Conservation (phyloP, 2,797 vertebrate genomes). For the Scolopax bukidnonensis region DNA sequence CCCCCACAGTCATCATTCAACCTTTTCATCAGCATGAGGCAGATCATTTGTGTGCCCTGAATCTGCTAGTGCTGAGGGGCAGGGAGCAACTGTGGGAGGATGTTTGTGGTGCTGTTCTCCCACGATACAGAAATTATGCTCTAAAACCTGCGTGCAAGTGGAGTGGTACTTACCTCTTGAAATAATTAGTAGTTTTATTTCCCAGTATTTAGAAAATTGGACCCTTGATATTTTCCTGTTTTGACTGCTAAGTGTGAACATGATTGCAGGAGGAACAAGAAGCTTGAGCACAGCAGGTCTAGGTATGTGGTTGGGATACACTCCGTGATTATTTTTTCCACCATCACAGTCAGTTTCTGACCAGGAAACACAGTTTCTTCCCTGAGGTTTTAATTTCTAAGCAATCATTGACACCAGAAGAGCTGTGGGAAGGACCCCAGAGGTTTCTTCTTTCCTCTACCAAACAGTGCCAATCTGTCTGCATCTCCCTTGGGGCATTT, state of each 20-base stretch:
- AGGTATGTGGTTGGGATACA: not conserved
- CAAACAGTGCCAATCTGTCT: not conserved
- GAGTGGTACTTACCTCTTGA: slow-evolving; percentile 69
- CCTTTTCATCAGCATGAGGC: not conserved
- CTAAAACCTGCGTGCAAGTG: slow-evolving; percentile 35
- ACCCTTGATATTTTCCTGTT: slow-evolving; percentile 73
- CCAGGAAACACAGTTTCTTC: not conserved
- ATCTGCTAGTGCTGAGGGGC: not conserved
- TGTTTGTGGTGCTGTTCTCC: slow-evolving; percentile 50
- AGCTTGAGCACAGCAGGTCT: not conserved
- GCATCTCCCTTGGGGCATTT: not conserved
- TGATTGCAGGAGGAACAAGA: slow-evolving; percentile 47
- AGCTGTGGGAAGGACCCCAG: not conserved
- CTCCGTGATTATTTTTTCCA: not conserved
- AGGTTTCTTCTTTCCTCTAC: not conserved
- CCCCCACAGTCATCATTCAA: not conserved
- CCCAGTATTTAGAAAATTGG: slow-evolving; percentile 73
- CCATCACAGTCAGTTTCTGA: not conserved
- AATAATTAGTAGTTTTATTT: slow-evolving; percentile 72
- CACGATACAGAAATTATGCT: slow-evolving; percentile 51
- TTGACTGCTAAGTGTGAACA: slow-evolving; percentile 54
- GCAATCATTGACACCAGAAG: not conserved
- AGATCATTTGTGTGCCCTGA: not conserved
- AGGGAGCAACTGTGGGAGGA: slow-evolving; percentile 1
- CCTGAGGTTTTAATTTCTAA: not conserved